phyloP scores from a whole-genome alignment of 1,140 invertebrate species.

The Drosophila cardini region DNA sequence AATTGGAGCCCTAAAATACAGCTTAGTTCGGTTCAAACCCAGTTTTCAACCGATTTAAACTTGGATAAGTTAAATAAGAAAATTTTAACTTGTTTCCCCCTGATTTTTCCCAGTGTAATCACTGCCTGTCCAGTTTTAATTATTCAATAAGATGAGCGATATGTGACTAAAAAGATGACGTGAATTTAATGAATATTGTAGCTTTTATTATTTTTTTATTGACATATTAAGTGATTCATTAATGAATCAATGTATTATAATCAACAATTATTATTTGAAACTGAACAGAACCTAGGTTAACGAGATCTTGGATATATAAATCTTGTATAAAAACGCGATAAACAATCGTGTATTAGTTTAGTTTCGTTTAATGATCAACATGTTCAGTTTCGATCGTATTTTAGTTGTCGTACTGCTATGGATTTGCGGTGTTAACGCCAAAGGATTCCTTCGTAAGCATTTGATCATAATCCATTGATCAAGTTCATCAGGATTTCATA shows the following conservation, averaged over 20 bases:
- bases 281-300: background rate
- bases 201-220: no score
- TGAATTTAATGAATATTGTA: no score
- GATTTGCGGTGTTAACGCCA: background rate
- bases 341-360: background rate
- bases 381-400: background rate
- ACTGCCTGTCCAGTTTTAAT: background rate
- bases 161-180: no score
- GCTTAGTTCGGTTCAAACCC: no score
- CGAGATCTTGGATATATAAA: background rate
- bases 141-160: background rate
- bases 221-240: no score
- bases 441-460: constrained; percentile 6
- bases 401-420: background rate
- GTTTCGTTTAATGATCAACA: background rate
- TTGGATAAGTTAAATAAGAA: no score
- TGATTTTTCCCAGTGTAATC: no score
- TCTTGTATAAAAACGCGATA: background rate
- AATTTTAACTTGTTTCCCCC: no score
- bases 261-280: background rate
- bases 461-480: background rate
- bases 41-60: no score
- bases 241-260: no score
- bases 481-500: background rate
- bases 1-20: no score